Evolutionary conservation across 2,888 invertebrate genomes (phyloP).

Genomic region (Charanyca ferruginea): DNA sequence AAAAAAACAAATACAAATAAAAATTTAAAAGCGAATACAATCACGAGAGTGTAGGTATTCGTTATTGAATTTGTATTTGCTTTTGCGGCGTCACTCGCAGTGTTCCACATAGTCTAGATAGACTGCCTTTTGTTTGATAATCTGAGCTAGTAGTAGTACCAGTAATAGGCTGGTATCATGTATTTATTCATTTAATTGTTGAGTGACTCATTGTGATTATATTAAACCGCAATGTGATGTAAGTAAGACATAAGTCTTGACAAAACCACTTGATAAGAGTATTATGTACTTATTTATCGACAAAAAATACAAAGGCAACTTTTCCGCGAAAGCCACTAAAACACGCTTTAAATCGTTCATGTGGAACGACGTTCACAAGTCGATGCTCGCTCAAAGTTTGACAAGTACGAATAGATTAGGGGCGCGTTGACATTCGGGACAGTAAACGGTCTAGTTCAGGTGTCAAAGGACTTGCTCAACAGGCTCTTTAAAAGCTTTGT

Average conservation of each 20-base stretch:
- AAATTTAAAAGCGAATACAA: too few species aligned
- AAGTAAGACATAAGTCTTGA: background rate
- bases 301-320: conserved; percentile 13
- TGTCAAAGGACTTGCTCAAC: background rate
- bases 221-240: background rate
- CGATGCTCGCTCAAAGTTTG: conserved; percentile 53
- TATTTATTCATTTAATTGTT: too few species aligned
- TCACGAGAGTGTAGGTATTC: too few species aligned
- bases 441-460: conserved; percentile 18
- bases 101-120: too few species aligned
- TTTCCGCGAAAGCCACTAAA: conserved; percentile 20
- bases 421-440: conserved; percentile 42
- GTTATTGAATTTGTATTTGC: too few species aligned
- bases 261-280: background rate
- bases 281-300: background rate
- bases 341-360: conserved; percentile 30
- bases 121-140: too few species aligned
- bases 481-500: background rate
- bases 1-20: too few species aligned
- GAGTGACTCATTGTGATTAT: too few species aligned
- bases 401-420: conserved; percentile 44
- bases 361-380: conserved; percentile 45
- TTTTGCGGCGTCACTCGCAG: too few species aligned
- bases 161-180: too few species aligned
- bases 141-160: too few species aligned